Evolutionary conservation across 35 echinoderm and acorn worm species (phyloP), one percentile per base, ranked within the genome.

Genomic region (Amphiura filiformis): DNA sequence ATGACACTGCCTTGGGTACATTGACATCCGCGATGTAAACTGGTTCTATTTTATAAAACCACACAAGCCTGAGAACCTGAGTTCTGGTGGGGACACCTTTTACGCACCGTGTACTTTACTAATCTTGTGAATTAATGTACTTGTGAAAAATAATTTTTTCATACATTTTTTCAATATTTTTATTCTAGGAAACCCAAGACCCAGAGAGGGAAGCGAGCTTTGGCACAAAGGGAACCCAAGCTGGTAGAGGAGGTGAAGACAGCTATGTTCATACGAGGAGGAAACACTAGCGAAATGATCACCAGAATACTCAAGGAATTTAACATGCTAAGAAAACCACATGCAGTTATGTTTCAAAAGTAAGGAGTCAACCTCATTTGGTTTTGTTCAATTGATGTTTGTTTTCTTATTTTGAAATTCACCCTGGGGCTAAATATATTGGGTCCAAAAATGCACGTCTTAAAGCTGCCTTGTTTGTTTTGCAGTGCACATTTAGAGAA

Each of bases 171-270:
- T n/a, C n/a, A n/a, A n/a, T n/a, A n/a, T n/a, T n/a, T 52, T 52
- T 52, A 32, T 81, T 76, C 12, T 87, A 94, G 92, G 40, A 94
- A 94, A 82, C 92, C 92, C 22, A 94, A 94, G 56, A 94, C 82
- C 32, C 92, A 94, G 64, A 80, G 92, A 35, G 83, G 81, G 11
- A 94, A 94, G 32, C 82, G 92, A 42, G 92, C 92, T 34, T 82
- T 94, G 44, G 87, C 85, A 57, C 84, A 89, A 35, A 78, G 87
- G 82, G 87, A 89, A n/a, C 82, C 92, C 5, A 94, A 94, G 42
- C 57, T 86, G 30, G 70, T 89, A 30, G 92, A 94, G 56, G 89
- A 94, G 36, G 89, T 81, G 61, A 94, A 94, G 87, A 94, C 75
- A n/a, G 78, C 87, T 1, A 61, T 89, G 37, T 90, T 94, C 57